phyloP scores from a whole-genome alignment of 2,797 vertebrate species.

The Melanotaenia pygmaea region DNA sequence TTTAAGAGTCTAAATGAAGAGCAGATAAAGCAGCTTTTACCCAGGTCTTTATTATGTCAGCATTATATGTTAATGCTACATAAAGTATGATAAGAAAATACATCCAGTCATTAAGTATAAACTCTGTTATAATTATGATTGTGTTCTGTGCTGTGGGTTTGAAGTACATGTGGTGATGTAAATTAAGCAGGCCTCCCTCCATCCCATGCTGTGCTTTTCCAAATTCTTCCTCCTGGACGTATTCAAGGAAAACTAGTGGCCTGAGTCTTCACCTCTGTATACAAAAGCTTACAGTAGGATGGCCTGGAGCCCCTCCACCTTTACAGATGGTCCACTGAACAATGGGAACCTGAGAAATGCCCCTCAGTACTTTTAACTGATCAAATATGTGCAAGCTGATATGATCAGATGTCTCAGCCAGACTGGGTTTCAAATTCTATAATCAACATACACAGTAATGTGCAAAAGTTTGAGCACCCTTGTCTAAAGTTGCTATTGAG shows the following conservation, averaged over 20 bases:
- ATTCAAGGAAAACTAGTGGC: slow-evolving; percentile 53
- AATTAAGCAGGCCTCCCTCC: slow-evolving; percentile 21
- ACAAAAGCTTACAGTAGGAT: slow-evolving; percentile 73
- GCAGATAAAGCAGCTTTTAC: background rate
- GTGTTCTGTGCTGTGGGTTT: background rate
- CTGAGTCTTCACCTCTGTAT: slow-evolving; percentile 52
- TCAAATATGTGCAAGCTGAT: slow-evolving; percentile 22
- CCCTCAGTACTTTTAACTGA: slow-evolving; percentile 10
- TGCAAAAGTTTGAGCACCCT: background rate
- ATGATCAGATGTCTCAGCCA: slow-evolving; percentile 1
- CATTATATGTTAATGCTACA: too few species aligned
- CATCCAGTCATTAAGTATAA: background rate
- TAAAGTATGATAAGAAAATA: too few species aligned
- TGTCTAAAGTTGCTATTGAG: background rate
- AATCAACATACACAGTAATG: background rate
- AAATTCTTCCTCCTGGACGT: slow-evolving; percentile 55
- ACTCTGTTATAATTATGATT: background rate
- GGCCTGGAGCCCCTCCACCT: slow-evolving; percentile 28
- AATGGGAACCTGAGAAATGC: slow-evolving; percentile 23
- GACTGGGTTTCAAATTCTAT: background rate
- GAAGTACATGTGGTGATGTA: background rate
- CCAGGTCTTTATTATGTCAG: background rate
- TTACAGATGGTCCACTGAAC: slow-evolving; percentile 47
- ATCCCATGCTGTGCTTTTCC: slow-evolving; percentile 10
- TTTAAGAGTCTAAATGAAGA: background rate